Conservation (phyloP, 2,888 invertebrate genomes). For the Carcina quercana region DNA sequence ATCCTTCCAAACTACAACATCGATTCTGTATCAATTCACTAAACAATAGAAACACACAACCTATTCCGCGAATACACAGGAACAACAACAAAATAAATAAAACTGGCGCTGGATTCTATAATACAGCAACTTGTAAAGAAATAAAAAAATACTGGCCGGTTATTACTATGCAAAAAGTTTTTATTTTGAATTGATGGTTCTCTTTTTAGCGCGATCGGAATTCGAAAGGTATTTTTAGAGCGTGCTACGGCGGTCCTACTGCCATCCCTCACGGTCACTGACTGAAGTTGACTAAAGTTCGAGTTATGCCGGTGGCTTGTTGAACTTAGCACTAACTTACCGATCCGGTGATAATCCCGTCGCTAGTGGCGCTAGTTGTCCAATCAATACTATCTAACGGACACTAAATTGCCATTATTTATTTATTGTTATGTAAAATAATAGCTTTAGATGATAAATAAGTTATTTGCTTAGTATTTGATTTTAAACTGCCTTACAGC, state of each 20-base stretch:
- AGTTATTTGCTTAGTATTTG: too few relatives aligned
- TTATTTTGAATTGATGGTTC: slow-evolving; percentile 35
- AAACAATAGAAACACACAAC: slow-evolving; percentile 50
- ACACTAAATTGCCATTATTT: too few relatives aligned
- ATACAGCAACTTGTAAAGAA: not conserved
- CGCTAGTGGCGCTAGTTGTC: slow-evolving; percentile 7
- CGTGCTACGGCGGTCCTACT: slow-evolving; percentile 24
- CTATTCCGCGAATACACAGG: slow-evolving; percentile 47
- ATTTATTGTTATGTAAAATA: too few relatives aligned
- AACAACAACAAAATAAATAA: slow-evolving; percentile 18
- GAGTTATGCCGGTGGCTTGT: slow-evolving; percentile 20
- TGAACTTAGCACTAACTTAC: slow-evolving; percentile 24
- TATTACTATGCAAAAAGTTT: slow-evolving; percentile 22
- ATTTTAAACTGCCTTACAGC: too few relatives aligned
- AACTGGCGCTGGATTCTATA: slow-evolving; percentile 11
- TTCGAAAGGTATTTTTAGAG: slow-evolving; percentile 39
- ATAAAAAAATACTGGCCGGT: not conserved
- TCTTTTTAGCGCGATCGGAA: slow-evolving; percentile 31
- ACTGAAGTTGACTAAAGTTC: slow-evolving; percentile 29
- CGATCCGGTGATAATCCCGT: not conserved
- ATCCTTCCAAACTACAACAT: slow-evolving; percentile 56
- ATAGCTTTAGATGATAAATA: too few relatives aligned
- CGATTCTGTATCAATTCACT: slow-evolving; percentile 39
- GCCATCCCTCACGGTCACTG: slow-evolving; percentile 35
- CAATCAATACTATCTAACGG: too few relatives aligned